Conservation (phyloP, 1,140 invertebrate species). For the Atta cephalotes region DNA sequence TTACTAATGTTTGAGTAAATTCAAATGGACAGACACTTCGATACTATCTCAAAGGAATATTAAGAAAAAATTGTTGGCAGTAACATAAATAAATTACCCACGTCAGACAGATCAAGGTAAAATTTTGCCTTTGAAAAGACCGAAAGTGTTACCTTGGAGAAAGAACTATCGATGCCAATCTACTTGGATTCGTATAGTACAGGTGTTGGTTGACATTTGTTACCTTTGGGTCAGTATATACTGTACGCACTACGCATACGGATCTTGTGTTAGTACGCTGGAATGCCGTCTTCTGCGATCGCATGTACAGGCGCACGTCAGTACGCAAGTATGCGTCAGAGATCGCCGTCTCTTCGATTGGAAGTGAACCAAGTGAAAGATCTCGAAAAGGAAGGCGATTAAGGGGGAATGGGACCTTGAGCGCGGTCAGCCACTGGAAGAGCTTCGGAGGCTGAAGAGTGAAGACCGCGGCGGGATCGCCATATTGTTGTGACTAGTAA, state of each 20-base stretch:
- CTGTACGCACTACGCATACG: background rate
- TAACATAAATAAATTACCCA: background rate
- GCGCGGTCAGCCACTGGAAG: conserved; percentile 83
- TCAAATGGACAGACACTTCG: background rate
- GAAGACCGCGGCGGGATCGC: conserved; percentile 62
- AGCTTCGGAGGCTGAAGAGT: conserved; percentile 49
- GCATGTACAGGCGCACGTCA: conserved; percentile 49
- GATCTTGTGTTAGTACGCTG: conserved; percentile 43
- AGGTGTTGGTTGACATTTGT: conserved; percentile 34
- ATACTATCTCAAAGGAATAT: background rate
- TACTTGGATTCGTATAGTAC: conserved; percentile 10
- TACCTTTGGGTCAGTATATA: conserved; percentile 51
- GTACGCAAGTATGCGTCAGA: conserved; percentile 42
- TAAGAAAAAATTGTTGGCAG: background rate
- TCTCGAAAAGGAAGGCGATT: conserved; percentile 82
- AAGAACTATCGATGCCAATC: conserved; percentile 7
- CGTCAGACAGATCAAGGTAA: background rate
- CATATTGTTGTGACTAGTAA: conserved; percentile 79
- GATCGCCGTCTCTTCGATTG: conserved; percentile 79
- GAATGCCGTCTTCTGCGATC: conserved; percentile 78
- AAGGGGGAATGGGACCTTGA: conserved; percentile 82
- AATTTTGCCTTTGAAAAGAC: background rate
- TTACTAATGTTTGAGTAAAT: background rate
- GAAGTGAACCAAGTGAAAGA: conserved; percentile 81
- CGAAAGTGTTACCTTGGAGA: background rate